Evolutionary conservation across 2,888 invertebrate genomes (phyloP), one percentile per base, ranked within the genome.

Genomic region (Hecatera dysodea): DNA sequence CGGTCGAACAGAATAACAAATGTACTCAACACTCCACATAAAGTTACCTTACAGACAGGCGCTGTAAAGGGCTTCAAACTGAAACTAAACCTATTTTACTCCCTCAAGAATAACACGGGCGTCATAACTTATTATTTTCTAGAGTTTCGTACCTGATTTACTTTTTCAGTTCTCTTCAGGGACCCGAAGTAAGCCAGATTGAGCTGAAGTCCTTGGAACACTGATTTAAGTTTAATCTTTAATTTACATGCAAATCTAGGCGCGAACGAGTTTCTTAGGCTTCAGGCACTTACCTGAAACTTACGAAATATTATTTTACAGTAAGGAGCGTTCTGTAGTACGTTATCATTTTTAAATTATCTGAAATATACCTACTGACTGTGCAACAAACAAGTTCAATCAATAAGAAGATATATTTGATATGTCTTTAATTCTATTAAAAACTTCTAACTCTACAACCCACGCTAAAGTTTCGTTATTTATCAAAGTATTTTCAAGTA

Each of bases 201-300:
- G 63, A 15, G 52, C 63, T 48, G 67, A 83, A 60, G 76, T 79
- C 56, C 68, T 75, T 68, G 48, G 60, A 75, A 75, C 59, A 56
- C 72, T 73, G 76, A 79, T 79, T 72, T 73, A 81, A 81, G 52
- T 81, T 83, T 79, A 83, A 83, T 83, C 67, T 83, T 79, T 76
- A 71, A 81, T 83, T 75, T 81, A 56, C 65, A 83, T 83, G 81
- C 60, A 76, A 81, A 81, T 72, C 63, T 69, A 46, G 44, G 33
- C 39, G 53, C 44, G 27, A 67, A 57, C 53, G 22, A 59, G 67
- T 53, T 70, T 69, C 62, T 69, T 74, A 70, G 39, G 29, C 24
- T 42, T 17, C 15, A 24, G 52, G 17, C 57, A 29, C 29, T 24
- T 46, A 57, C 42, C 42, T 36, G 42, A 50, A 46, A 36, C 12